A percentile compares a stretch with the other conserved stretches of the same genome.
These are phyloP conservation scores for Homalodisca vitripennis DNA, from an alignment of 1,140 invertebrate species.

Conservation along the genomic window DNA sequence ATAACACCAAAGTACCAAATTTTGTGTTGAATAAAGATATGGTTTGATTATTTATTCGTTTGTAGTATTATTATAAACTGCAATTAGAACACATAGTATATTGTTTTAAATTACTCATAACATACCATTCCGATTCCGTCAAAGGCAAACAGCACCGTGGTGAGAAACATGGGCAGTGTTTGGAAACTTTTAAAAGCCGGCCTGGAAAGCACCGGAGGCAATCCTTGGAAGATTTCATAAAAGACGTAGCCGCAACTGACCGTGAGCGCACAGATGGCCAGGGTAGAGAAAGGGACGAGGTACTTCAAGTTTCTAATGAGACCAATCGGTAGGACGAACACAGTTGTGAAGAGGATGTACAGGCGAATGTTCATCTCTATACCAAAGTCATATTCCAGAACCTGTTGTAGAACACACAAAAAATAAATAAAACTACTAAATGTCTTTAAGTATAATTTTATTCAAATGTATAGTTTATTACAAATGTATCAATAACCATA, in stretches of 20 bases:
- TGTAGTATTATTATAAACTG: too few relatives aligned
- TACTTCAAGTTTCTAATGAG: conserved; percentile 63
- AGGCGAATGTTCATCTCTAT: conserved; percentile 46
- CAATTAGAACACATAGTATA: too few relatives aligned
- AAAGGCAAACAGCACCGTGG: conserved; percentile 73
- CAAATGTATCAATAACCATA: too few relatives aligned
- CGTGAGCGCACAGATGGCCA: conserved; percentile 54
- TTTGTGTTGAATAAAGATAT: too few relatives aligned
- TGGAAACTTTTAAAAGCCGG: conserved; percentile 24
- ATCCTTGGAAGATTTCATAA: conserved; percentile 63
- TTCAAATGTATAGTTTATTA: neutral
- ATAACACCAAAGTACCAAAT: too few relatives aligned
- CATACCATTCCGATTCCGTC: conserved; percentile 71
- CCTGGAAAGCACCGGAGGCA: conserved; percentile 33
- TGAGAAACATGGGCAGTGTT: conserved; percentile 44
- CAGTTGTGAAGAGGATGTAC: conserved; percentile 59
- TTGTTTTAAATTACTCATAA: too few relatives aligned
- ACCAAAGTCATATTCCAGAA: conserved; percentile 49
- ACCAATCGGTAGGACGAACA: conserved; percentile 59
- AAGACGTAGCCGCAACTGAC: conserved; percentile 61
- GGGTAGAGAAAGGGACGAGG: conserved; percentile 56
- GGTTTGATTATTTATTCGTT: too few relatives aligned
- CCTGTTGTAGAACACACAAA: conserved; percentile 49
- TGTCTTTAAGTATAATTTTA: neutral
- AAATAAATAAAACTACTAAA: too few relatives aligned